These are phyloP conservation scores for Phylloscopus trochilus DNA, from an alignment of 2,113 vertebrate species.

Conservation along the genomic window DNA sequence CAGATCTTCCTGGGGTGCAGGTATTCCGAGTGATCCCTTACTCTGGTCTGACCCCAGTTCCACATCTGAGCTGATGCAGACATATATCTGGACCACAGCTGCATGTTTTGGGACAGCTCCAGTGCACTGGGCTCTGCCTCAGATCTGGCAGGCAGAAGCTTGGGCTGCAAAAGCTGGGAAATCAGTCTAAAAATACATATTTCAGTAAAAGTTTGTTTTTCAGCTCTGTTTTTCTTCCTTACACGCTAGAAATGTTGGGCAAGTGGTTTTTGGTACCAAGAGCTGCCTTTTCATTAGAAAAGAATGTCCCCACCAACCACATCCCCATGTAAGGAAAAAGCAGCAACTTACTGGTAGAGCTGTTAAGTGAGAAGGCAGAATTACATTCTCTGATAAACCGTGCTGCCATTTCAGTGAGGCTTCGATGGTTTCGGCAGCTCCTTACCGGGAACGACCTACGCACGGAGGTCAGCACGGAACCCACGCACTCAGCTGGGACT, in stretches of 20 bases:
- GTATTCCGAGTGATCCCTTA: background rate
- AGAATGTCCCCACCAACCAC: constrained; percentile 47
- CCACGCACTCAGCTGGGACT: background rate
- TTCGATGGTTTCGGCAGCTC: background rate
- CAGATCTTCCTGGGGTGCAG: rapidly evolving
- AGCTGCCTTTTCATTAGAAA: constrained; percentile 34
- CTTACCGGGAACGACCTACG: rapidly evolving
- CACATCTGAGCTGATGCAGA: background rate
- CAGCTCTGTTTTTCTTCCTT: constrained; percentile 19
- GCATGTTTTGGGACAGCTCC: background rate
- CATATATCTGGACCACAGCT: background rate
- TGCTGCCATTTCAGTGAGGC: background rate
- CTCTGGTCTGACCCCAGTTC: background rate
- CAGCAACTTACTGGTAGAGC: constrained; percentile 16
- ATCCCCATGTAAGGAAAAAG: constrained; percentile 55
- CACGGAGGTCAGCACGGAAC: rapidly evolving
- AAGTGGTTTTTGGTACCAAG: constrained; percentile 12
- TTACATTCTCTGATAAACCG: background rate
- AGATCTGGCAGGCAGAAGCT: background rate
- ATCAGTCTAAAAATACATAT: constrained; percentile 17
- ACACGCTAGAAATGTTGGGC: background rate
- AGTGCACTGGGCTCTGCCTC: background rate
- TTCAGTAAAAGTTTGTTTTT: constrained; percentile 24
- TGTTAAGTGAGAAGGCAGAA: background rate
- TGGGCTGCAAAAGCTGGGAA: background rate